phyloP scores from a whole-genome alignment of 1,140 invertebrate species.

The Whitmania pigra region DNA sequence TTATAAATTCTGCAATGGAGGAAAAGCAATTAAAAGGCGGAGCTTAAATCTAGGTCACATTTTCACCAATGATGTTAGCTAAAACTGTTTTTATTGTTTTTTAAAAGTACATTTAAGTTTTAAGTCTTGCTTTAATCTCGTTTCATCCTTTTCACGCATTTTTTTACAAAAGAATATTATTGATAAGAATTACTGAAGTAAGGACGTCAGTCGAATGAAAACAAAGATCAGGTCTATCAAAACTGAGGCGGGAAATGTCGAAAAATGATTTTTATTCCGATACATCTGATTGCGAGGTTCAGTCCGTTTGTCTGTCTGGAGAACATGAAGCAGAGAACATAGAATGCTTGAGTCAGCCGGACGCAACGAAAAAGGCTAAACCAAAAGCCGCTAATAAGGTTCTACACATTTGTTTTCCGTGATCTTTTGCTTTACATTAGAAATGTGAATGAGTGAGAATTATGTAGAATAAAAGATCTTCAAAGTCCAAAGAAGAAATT shows the following conservation, averaged over 20 bases:
- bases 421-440: background rate
- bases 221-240: background rate
- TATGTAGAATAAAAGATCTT: background rate
- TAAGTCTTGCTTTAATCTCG: background rate
- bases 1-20: slow-evolving; percentile 12
- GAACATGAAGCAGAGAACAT: background rate
- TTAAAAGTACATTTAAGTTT: slow-evolving; percentile 8
- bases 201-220: background rate
- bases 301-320: background rate
- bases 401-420: too few relatives aligned
- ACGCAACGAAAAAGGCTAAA: background rate
- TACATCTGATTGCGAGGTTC: background rate
- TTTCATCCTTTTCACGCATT: too few relatives aligned
- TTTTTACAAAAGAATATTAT: too few relatives aligned
- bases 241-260: background rate
- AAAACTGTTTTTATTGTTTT: background rate
- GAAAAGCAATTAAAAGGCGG: slow-evolving; percentile 15
- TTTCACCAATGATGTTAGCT: background rate
- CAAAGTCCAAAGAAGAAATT: background rate
- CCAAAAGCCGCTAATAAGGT: background rate
- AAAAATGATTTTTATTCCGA: slow-evolving; percentile 15
- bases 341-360: background rate
- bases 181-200: too few relatives aligned
- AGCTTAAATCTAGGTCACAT: slow-evolving; percentile 8
- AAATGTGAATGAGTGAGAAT: background rate